Percentiles rank a stretch among this genome's conserved stretches.
phyloP scores from a whole-genome alignment of 2,113 vertebrate genomes.

The Pelusios castaneus region DNA sequence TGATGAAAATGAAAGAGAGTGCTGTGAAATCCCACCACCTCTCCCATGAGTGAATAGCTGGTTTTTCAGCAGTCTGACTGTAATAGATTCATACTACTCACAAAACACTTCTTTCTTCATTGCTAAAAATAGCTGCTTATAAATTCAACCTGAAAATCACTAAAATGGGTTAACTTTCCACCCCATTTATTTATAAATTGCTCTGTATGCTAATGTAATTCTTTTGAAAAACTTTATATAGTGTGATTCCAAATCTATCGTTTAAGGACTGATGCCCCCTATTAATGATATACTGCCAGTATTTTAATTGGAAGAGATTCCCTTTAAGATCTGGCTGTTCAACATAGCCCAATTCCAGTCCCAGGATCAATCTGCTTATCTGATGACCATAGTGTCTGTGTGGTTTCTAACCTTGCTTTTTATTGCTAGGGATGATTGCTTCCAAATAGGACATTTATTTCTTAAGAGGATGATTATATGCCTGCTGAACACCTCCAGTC shows the following conservation, averaged over 20 bases:
- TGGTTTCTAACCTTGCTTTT: background rate
- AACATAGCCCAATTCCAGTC: background rate
- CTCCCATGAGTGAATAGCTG: background rate
- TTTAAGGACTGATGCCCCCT: no score
- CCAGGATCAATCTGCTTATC: background rate
- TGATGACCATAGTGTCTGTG: background rate
- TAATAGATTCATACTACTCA: background rate
- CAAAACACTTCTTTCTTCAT: background rate
- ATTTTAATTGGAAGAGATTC: no score
- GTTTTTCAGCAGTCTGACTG: background rate
- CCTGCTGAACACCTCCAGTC: background rate
- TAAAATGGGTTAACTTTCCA: no score
- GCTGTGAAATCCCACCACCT: no score
- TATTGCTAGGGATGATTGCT: background rate
- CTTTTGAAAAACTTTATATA: background rate
- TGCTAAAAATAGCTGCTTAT: background rate
- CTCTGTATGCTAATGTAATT: background rate
- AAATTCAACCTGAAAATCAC: background rate
- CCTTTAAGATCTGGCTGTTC: no score
- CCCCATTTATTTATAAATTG: background rate
- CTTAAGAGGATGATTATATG: background rate
- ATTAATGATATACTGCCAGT: no score
- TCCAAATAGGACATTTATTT: background rate
- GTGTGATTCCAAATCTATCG: background rate
- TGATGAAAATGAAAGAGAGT: background rate